Conservation (phyloP, 2,113 vertebrate genomes). For the Scomber colias region DNA sequence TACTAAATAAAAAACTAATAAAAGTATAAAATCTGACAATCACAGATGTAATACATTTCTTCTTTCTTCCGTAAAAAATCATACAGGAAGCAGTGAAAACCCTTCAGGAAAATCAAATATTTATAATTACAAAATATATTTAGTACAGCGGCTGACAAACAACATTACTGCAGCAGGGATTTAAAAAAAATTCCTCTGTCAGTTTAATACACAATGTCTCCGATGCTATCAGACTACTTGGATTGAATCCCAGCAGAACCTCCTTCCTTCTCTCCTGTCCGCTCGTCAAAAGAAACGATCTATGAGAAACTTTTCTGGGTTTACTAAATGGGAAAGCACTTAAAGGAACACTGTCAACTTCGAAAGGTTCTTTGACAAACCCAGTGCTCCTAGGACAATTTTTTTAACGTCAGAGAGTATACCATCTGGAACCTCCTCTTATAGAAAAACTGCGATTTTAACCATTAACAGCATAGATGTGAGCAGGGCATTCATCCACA, state of each 20-base stretch:
- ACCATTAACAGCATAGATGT: background rate
- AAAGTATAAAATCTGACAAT: too few species aligned
- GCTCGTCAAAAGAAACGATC: background rate
- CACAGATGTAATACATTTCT: too few species aligned
- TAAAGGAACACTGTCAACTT: background rate
- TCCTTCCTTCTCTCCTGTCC: background rate
- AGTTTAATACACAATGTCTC: background rate
- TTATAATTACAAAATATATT: background rate
- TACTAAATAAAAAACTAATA: too few species aligned
- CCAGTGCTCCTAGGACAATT: background rate
- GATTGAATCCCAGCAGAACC: constrained; percentile 6
- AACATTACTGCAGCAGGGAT: background rate
- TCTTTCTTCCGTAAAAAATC: too few species aligned
- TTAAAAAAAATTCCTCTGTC: too few species aligned
- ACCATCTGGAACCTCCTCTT: background rate
- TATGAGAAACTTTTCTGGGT: background rate
- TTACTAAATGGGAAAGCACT: background rate
- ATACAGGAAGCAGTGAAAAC: too few species aligned
- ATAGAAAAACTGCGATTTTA: background rate
- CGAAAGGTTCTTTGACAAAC: background rate
- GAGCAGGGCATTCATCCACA: background rate
- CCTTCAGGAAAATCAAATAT: background rate
- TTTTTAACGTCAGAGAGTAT: background rate
- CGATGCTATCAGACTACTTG: background rate
- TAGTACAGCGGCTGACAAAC: background rate